Base-by-base conservation (phyloP, 2,113 vertebrate species). In the Cathartes aura region DNA sequence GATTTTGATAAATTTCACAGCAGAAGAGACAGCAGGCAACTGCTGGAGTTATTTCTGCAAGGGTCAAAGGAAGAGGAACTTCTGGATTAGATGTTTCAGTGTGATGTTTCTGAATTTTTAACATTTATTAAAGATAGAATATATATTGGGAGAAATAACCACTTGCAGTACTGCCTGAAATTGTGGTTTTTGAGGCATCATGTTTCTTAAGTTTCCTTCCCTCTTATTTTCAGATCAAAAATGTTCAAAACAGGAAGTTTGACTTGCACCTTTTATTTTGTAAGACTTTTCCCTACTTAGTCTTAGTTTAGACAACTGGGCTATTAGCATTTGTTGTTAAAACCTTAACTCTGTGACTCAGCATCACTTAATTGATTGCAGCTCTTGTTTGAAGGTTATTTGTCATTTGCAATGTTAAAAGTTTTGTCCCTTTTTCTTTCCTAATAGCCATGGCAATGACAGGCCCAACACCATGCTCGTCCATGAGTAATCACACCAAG, bases 401-500 rank as follows among this genome's bases (percentile, higher is more conserved):
- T 89, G 38, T 45, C 22, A 7, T 52, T 81, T 68, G 0, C 10
- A 6, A 24, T 8, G 15, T 47, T n/a, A 23, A 38, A 26, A 11
- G 34, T 67, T 58, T 23, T 64, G 45, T 82, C 50, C 36, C 12
- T 64, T 63, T 47, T 40, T 10, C 86, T 75, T 66, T 90, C 91
- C 89, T 92, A 60, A 88, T 75, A 98, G 99, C 98, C 98, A 99
- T 99, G 99, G 99, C 99, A 66, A 99, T 99, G 99, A 99, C 99
- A 1, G 99, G 99, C 79, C 99, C 99, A 22, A 99, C 99, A 43
- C 99, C 99, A 4, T 99, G 99, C 94, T 99, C 99, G 2, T 99
- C 99, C 59, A 99, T 99, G 99, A 99, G 99, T 94, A 99, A 99
- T 92, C 99, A 99, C 98, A 99, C 99, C 76, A 99, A 99, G 98